Conservation (phyloP, 64 coral and sea anemone species). For the Pocillopora damicornis region DNA sequence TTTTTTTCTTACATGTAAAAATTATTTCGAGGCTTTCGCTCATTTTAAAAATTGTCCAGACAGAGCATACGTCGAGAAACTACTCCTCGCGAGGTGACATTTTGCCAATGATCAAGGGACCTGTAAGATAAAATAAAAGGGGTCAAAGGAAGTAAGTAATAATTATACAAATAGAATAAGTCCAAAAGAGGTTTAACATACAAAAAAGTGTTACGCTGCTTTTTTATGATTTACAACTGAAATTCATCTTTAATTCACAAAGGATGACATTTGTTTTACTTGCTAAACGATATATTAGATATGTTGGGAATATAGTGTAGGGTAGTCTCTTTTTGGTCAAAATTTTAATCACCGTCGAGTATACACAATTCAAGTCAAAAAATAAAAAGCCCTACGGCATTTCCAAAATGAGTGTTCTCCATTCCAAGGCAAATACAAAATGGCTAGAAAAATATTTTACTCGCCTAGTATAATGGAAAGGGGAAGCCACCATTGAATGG, state of each 20-base stretch:
- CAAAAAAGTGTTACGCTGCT: no score
- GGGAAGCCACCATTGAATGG: not conserved
- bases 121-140: constrained; percentile 1
- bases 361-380: no score
- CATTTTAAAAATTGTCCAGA: not conserved
- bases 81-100: not conserved
- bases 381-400: no score
- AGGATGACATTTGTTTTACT: no score
- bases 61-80: not conserved
- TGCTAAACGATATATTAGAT: no score
- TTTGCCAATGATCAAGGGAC: not conserved
- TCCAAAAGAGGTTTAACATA: no score
- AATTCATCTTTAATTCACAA: no score
- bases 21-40: not conserved
- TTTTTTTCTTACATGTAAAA: not conserved
- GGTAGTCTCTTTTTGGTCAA: no score
- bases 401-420: not conserved
- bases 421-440: not conserved
- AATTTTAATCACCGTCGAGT: no score
- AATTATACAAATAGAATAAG: not conserved
- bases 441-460: not conserved
- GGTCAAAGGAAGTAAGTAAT: not conserved
- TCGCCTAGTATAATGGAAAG: constrained; percentile 20
- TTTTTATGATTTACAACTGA: no score
- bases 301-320: no score